Evolutionary conservation across 2,797 vertebrate genomes (phyloP), one percentile per base, ranked within the genome.

Genomic region (Alectoris magna): DNA sequence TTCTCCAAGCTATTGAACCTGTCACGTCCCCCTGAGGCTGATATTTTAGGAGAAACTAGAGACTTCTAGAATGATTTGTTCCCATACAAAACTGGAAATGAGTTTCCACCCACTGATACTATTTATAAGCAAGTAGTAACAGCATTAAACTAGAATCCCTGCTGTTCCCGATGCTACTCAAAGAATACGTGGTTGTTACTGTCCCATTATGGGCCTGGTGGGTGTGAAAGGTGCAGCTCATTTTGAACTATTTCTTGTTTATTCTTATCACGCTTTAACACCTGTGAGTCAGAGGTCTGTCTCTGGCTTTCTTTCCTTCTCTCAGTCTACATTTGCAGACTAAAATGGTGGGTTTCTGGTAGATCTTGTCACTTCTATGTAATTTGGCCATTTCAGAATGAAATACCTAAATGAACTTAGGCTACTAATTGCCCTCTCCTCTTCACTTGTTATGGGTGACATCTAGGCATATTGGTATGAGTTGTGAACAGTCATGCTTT

Each of bases 51-150:
- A 93, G 63, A 39, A 9, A 79, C 38, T 4, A 3, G 53, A 78
- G 81, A 51, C 46, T 72, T 80, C 39, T 66, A 34, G 39, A 48
- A 31, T 48, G 12, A 63, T 78, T 85, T 69, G 5, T 46, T 83
- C 9, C 75, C 39, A 87, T 84, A 75, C 46, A 75, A 87, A 89
- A 53, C 38, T 85, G 78, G 66, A 94, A 90, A 71, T 21, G 51
- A n/a, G 36, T 51, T 93, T 93, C 78, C 46, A 85, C 79, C 73
- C 72, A 89, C 46, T 10, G n/a, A n/a, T 46, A 41, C 49, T 85
- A 63, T 87, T 91, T 87, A 78, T 72, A 95, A 89, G 36, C 58
- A 74, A 89, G 81, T 31, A 83, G 22, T 21, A 67, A 38, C 1
- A 2, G 36, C 81, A 69, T 83, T 91, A 44, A 91, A 62, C 31